Evolutionary conservation across 2,888 invertebrate species (phyloP), one percentile per base, ranked within the genome.

Genomic region (Orchesellides sinensis): DNA sequence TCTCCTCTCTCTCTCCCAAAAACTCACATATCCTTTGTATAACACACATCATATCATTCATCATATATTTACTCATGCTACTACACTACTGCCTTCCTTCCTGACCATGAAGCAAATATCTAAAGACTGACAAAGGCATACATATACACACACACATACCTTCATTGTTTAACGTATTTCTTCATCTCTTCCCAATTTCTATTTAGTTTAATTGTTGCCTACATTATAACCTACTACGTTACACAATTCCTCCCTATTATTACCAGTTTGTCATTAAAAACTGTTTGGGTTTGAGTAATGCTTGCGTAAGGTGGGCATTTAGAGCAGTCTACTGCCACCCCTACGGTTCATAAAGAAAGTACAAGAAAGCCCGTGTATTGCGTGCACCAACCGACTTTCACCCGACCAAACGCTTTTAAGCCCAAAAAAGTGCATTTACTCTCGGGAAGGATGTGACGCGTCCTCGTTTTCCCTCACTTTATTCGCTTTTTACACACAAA

Each of bases 321-420:
- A n/a, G 40, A 2, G 10, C 10, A 2, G 10, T 40, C 40, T 49
- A 25, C 59, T 47, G 45, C n/a, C n/a, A n/a, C 35, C 52, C 35
- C 23, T n/a, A n/a, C n/a, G n/a, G 32, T 21, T 32, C 27, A 4
- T 27, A 80, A 72, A 72, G 72, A 80, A 80, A 80, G 80, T 27
- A 72, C 70, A 72, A 56, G 70, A 80, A 80, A 77, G 80, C 75
- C 75, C 75, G 74, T 65, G 72, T n/a, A n/a, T n/a, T 40, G 40
- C 40, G n/a, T 74, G 74, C 52, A 35, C n/a, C 29, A 25, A 49
- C 27, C 29, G 17, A 63, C 63, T 63, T 63, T 63, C 63, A 63
- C 63, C 63, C 63, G 47, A 40, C 10, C n/a, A n/a, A n/a, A n/a
- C n/a, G n/a, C n/a, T n/a, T n/a, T n/a, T n/a, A n/a, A n/a, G n/a